Base-by-base conservation (phyloP, 2,797 vertebrate genomes). In the Sternarchorhynchus goeldii region DNA sequence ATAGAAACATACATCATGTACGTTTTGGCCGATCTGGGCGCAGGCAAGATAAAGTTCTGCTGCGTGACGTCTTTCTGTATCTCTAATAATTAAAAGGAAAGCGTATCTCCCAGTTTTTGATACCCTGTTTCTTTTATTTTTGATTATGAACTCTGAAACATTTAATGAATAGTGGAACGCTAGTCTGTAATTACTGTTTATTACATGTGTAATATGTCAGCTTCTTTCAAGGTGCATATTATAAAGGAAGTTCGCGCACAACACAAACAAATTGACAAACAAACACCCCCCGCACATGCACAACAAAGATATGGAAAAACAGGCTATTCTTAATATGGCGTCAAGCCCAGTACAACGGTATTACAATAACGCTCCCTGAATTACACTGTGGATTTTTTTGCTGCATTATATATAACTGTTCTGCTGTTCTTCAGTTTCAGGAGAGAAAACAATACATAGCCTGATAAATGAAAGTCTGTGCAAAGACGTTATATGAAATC, bases 1-100 rank as follows among this genome's bases (percentile, higher is more conserved):
- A 85, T 86, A 85, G 83, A 88, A 86, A 84, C 81, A 80, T 39
- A 5, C 63, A 17, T 32, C 14, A 39, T 65, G 36, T 39, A 50
- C 45, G 45, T 50, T 50, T 12, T 50, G 6, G 5, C 39, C 6
- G 39, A 14, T 10, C 45, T 14, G 21, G 64, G 34, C 64, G 5
- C 36, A 45, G 39, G 64, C 64, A 21, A 41, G 29, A 21, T 20
- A 18, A n/a, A 67, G 64, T 45, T 45, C 64, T 25, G 10, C 20
- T 53, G 39, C 25, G 25, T 50, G 67, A 55, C 67, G 45, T 32
- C 16, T 31, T 8, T 55, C 16, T 55, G 17, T n/a, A 18, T 20
- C 39, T 17, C 39, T 50, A 50, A 67, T 50, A 20, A 25, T 67
- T 29, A 10, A 66, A 25, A 6, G 41, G 36, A 20, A 25, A 36